phyloP scores from a whole-genome alignment of 2,113 vertebrate species.

The Gallinago undulata region DNA sequence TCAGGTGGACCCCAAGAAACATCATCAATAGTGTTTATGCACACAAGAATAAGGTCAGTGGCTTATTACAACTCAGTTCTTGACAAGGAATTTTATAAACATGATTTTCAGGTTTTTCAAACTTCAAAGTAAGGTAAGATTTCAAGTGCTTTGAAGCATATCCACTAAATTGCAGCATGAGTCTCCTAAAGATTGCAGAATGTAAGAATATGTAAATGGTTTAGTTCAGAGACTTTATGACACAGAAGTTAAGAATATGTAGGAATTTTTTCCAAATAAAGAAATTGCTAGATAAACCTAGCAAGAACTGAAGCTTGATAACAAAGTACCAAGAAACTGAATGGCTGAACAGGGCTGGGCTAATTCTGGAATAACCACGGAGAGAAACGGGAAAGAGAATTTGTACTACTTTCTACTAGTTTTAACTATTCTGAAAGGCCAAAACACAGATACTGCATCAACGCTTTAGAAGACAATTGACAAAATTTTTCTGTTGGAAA shows the following conservation, averaged over 20 bases:
- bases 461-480: neutral
- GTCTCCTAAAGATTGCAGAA: neutral
- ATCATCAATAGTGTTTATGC: neutral
- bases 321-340: neutral
- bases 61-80: neutral
- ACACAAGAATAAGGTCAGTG: neutral
- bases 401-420: neutral
- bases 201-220: neutral
- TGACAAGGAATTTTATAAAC: slow-evolving; percentile 14
- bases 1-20: neutral
- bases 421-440: neutral
- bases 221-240: neutral
- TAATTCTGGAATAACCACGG: neutral
- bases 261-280: neutral
- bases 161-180: neutral
- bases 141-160: slow-evolving; percentile 40
- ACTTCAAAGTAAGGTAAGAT: neutral
- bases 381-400: neutral
- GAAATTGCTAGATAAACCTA: neutral
- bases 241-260: neutral
- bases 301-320: neutral
- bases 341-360: neutral
- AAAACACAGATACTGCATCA: neutral
- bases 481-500: neutral
- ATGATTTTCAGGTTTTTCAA: slow-evolving; percentile 54